Conservation (phyloP, 2,888 invertebrate genomes). For the Zygaena filipendulae region DNA sequence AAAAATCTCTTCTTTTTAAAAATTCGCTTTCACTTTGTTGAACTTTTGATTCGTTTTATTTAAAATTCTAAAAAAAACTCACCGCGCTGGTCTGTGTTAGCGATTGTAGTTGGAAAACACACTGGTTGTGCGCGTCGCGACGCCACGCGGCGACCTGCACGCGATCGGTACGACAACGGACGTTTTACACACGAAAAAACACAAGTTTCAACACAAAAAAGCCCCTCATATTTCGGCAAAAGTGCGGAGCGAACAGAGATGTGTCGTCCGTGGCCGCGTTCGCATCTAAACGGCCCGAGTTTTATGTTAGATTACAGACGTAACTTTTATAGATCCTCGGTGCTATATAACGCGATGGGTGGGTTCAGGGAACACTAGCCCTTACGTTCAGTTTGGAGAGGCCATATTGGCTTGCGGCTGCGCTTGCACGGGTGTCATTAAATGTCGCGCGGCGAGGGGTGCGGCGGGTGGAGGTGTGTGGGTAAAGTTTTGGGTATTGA, state of each 20-base stretch:
- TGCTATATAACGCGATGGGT: conserved; percentile 68
- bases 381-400: conserved; percentile 40
- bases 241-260: conserved; percentile 67
- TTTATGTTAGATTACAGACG: conserved; percentile 71
- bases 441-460: conserved; percentile 66
- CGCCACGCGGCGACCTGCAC: conserved; percentile 40
- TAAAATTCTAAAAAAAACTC: too few species aligned
- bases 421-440: conserved; percentile 67
- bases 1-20: too few species aligned
- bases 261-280: conserved; percentile 68
- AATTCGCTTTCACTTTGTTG: too few species aligned
- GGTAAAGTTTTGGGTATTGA: conserved; percentile 70
- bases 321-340: conserved; percentile 70
- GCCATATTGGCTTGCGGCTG: conserved; percentile 37
- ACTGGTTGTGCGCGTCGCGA: conserved; percentile 34
- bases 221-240: conserved; percentile 63
- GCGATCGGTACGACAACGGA: conserved; percentile 34
- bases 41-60: too few species aligned
- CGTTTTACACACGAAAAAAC: conserved; percentile 49
- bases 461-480: conserved; percentile 60
- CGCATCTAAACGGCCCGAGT: conserved; percentile 70
- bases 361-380: conserved; percentile 48
- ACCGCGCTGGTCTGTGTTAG: too few species aligned
- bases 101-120: conserved; percentile 32
- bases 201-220: conserved; percentile 55